Percentiles rank a stretch among this genome's conserved stretches.
Conservation (phyloP, 2,888 invertebrate genomes). For the Mellilla xanthometata region DNA sequence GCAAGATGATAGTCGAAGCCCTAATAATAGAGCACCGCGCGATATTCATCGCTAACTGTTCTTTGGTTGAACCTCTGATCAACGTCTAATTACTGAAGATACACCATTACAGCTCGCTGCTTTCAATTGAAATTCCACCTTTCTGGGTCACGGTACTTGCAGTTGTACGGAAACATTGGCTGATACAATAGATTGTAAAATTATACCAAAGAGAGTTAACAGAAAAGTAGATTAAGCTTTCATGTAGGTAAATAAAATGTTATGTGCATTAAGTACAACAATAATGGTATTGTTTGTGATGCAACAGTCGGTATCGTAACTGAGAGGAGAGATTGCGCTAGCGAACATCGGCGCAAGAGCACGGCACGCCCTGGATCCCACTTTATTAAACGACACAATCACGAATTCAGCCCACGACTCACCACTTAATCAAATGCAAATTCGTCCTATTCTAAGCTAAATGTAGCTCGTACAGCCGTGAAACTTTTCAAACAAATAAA, state of each 20-base stretch:
- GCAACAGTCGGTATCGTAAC: slow-evolving; percentile 55
- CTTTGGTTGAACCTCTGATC: slow-evolving; percentile 58
- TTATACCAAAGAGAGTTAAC: background rate
- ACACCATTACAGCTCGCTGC: slow-evolving; percentile 40
- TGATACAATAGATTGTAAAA: slow-evolving; percentile 7
- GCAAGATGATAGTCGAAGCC: slow-evolving; percentile 49
- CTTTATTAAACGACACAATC: slow-evolving; percentile 68
- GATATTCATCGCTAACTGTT: slow-evolving; percentile 73
- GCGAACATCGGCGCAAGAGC: slow-evolving; percentile 50
- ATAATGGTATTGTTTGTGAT: slow-evolving; percentile 40
- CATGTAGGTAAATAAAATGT: background rate
- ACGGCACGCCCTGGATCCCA: slow-evolving; percentile 52
- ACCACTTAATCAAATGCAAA: slow-evolving; percentile 53
- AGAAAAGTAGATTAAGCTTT: background rate
- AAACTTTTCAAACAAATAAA: slow-evolving; percentile 2
- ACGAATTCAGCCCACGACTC: slow-evolving; percentile 69
- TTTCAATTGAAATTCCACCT: slow-evolving; percentile 46
- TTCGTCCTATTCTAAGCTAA: slow-evolving; percentile 50
- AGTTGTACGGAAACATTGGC: slow-evolving; percentile 23
- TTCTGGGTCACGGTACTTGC: slow-evolving; percentile 30
- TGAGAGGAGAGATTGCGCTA: slow-evolving; percentile 44
- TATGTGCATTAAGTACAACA: background rate
- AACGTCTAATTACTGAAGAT: slow-evolving; percentile 56
- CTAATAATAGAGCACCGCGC: slow-evolving; percentile 62
- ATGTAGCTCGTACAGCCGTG: slow-evolving; percentile 28